Evolutionary conservation across 1,140 invertebrate genomes (phyloP).

Genomic region (Vanessa atalanta): DNA sequence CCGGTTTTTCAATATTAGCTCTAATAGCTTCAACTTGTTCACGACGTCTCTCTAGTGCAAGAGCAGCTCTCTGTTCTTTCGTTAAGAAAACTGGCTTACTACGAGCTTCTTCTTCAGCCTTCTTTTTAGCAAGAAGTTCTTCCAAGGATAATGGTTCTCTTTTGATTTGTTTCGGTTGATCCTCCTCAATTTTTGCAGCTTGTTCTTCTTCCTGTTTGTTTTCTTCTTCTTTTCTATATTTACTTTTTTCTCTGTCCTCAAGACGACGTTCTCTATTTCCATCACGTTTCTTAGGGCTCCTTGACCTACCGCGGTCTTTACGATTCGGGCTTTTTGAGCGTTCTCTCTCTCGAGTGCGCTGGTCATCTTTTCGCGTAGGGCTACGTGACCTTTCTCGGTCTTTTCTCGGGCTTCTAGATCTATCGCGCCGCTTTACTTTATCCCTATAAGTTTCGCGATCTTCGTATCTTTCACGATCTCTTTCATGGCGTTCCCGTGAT

Average conservation of each 20-base stretch:
- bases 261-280: slow-evolving; percentile 59
- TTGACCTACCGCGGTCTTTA: slow-evolving; percentile 58
- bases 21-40: slow-evolving; percentile 89
- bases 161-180: slow-evolving; percentile 81
- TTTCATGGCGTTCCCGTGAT: slow-evolving; percentile 65
- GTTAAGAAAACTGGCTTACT: slow-evolving; percentile 98
- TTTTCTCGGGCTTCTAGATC: slow-evolving; percentile 62
- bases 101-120: slow-evolving; percentile 95
- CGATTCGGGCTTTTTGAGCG: slow-evolving; percentile 53
- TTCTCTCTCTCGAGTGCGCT: slow-evolving; percentile 52
- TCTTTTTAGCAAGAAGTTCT: slow-evolving; percentile 97
- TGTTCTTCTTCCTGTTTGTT: slow-evolving; percentile 70
- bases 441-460: slow-evolving; percentile 69
- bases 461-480: slow-evolving; percentile 60
- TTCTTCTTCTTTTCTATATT: slow-evolving; percentile 77
- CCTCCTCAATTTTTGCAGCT: slow-evolving; percentile 56
- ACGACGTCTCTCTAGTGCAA: slow-evolving; percentile 93
- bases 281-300: slow-evolving; percentile 68
- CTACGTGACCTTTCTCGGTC: slow-evolving; percentile 58
- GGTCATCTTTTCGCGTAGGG: slow-evolving; percentile 55
- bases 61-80: slow-evolving; percentile 95
- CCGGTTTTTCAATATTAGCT: slow-evolving; percentile 70
- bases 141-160: slow-evolving; percentile 97
- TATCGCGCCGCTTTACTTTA: slow-evolving; percentile 65
- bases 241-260: slow-evolving; percentile 75